phyloP scores from a whole-genome alignment of 2,113 vertebrate species.

The Vulpes ferrilata region DNA sequence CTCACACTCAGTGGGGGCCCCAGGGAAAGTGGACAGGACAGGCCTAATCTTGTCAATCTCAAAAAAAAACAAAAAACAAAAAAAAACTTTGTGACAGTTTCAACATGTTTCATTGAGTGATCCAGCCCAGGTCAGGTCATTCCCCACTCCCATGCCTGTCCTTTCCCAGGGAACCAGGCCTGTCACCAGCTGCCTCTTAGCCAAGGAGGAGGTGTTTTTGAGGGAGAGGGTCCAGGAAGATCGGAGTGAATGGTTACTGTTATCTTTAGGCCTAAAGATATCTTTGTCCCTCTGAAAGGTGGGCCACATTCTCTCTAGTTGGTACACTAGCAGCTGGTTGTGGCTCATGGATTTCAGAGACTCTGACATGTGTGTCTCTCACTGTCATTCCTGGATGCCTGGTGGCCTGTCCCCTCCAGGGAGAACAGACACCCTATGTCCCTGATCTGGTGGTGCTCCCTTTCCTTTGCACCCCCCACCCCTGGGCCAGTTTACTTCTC shows the following conservation, averaged over 20 bases:
- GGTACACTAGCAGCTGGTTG: not conserved
- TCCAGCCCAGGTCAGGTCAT: slow-evolving; percentile 58
- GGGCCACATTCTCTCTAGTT: not conserved
- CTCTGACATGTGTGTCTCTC: no score
- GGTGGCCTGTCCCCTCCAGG: not conserved
- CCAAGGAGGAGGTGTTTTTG: not conserved
- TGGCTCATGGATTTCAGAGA: not conserved
- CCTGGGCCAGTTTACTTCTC: slow-evolving; percentile 77
- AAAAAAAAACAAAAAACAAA: not conserved
- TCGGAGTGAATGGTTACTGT: not conserved
- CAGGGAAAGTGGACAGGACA: not conserved
- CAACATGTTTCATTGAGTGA: slow-evolving; percentile 67
- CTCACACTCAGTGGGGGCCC: not conserved
- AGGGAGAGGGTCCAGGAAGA: not conserved
- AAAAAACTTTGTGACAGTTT: not conserved
- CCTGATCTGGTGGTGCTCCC: not conserved
- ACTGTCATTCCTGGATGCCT: not conserved
- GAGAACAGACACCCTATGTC: not conserved
- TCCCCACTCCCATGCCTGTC: not conserved
- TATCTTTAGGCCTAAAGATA: rapidly evolving
- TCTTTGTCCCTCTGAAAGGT: no score
- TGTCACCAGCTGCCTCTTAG: slow-evolving; percentile 45
- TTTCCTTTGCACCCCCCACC: not conserved
- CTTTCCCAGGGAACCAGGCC: not conserved
- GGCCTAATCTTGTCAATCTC: slow-evolving; percentile 51